Conservation (phyloP, 1,140 invertebrate genomes). For the Elysia chlorotica region DNA sequence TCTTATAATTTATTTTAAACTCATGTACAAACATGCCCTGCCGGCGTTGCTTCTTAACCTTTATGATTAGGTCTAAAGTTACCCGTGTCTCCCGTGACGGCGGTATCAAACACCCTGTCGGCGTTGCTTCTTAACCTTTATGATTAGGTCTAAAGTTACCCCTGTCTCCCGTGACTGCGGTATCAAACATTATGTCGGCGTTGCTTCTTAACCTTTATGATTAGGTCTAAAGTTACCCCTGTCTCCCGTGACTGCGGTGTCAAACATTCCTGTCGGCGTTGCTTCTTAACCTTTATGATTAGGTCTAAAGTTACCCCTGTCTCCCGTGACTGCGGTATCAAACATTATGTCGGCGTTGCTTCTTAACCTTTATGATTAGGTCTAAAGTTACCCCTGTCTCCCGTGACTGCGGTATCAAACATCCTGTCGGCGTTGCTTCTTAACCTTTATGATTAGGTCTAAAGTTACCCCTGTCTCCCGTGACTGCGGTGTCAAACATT, state of each 20-base stretch:
- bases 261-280: not conserved
- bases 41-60: not conserved
- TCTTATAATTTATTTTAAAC: no score
- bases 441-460: not conserved
- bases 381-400: not conserved
- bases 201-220: not conserved
- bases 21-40: no score
- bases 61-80: not conserved
- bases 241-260: not conserved
- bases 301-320: constrained; percentile 35
- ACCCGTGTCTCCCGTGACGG: constrained; percentile 42
- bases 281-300: not conserved
- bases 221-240: not conserved
- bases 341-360: constrained; percentile 48
- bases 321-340: constrained; percentile 37
- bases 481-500: not conserved
- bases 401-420: not conserved
- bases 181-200: not conserved
- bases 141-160: constrained; percentile 27
- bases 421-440: not conserved
- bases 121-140: constrained; percentile 34
- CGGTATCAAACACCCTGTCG: constrained; percentile 42
- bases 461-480: not conserved
- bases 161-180: constrained; percentile 27
- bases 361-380: not conserved